phyloP scores from a whole-genome alignment of 92 coral and sea anemone genomes.

The Blastomussa wellsi region DNA sequence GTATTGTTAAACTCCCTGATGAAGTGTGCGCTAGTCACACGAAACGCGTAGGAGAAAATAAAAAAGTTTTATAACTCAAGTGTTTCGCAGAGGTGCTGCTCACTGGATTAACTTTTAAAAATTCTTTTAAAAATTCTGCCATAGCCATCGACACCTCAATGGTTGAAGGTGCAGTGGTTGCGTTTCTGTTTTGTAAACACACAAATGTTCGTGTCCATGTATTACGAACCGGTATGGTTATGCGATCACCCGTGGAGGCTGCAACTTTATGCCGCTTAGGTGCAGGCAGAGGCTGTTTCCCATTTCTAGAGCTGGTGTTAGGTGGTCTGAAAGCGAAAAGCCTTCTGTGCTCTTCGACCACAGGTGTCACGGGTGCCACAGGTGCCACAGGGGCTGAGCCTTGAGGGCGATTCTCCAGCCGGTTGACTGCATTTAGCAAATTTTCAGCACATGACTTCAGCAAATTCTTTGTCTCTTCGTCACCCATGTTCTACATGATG shows the following conservation, averaged over 20 bases:
- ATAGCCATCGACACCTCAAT: constrained; percentile 52
- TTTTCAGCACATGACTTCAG: constrained; percentile 45
- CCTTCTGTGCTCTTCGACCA: constrained; percentile 59
- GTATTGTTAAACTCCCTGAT: too few species aligned
- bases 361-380: constrained; percentile 7
- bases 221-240: constrained; percentile 34
- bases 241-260: constrained; percentile 10
- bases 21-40: too few species aligned
- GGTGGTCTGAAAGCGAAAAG: constrained; percentile 64
- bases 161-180: constrained; percentile 45
- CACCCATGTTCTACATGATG: constrained; percentile 42
- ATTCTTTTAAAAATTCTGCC: too few species aligned
- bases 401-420: constrained; percentile 40
- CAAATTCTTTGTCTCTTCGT: constrained; percentile 42
- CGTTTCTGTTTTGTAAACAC: constrained; percentile 26
- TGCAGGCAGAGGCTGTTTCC: constrained; percentile 30
- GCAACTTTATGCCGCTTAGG: constrained; percentile 38
- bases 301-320: constrained; percentile 24
- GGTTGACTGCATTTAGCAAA: constrained; percentile 55
- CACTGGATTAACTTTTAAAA: too few species aligned
- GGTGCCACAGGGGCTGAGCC: constrained; percentile 7
- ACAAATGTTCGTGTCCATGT: constrained; percentile 33
- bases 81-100: too few species aligned
- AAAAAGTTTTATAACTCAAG: too few species aligned
- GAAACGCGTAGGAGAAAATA: too few species aligned